phyloP scores from a whole-genome alignment of 2,113 vertebrate genomes.

The Nestor notabilis region DNA sequence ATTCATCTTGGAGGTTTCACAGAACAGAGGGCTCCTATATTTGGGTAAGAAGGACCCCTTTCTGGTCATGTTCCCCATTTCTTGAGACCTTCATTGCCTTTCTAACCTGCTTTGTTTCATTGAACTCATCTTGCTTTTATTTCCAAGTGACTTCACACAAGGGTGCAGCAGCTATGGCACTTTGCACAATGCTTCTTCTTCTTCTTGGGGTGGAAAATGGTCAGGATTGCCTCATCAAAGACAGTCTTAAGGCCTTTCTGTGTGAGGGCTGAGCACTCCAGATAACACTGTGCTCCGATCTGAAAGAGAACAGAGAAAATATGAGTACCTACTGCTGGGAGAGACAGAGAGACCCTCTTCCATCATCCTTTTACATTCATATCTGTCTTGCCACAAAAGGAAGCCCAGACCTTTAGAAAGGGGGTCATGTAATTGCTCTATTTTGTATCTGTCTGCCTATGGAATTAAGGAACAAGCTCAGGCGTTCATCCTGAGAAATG shows the following conservation, averaged over 20 bases:
- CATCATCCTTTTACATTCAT: accelerated
- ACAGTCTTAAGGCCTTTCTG: slow-evolving; percentile 91
- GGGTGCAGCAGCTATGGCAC: slow-evolving; percentile 78
- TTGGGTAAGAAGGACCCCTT: not conserved
- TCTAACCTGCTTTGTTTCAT: slow-evolving; percentile 8
- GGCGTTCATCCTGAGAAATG: not conserved
- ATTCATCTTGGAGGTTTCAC: slow-evolving; percentile 42
- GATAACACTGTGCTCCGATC: slow-evolving; percentile 89
- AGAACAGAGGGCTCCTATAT: not conserved
- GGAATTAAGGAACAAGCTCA: not conserved
- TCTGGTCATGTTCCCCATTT: slow-evolving; percentile 50
- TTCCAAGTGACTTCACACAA: slow-evolving; percentile 72
- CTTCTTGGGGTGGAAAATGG: slow-evolving; percentile 89
- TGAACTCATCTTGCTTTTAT: not conserved
- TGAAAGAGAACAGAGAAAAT: slow-evolving; percentile 42
- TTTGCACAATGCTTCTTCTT: slow-evolving; percentile 75
- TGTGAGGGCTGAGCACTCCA: slow-evolving; percentile 88
- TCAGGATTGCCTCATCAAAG: slow-evolving; percentile 89
- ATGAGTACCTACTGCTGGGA: not conserved
- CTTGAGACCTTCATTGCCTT: not conserved
- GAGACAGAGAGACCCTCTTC: not conserved
- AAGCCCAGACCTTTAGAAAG: not conserved
- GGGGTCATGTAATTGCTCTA: not conserved
- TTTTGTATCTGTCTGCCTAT: not conserved
- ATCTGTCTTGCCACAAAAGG: not conserved